These are phyloP conservation scores for Hemithea aestivaria DNA, from an alignment of 2,888 invertebrate genomes.

Conservation along the genomic window DNA sequence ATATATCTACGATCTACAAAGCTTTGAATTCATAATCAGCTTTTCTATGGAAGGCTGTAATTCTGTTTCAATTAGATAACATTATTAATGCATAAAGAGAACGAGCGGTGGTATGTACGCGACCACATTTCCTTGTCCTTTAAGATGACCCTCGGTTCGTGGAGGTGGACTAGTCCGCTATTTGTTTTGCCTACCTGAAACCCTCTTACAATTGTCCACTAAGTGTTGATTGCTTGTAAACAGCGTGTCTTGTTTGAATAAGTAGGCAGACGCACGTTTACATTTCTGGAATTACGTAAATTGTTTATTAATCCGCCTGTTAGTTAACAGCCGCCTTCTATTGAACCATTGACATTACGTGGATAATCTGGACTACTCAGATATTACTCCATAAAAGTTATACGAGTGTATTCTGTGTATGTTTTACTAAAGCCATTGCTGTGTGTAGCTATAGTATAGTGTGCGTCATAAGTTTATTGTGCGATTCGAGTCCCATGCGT, in stretches of 20 bases:
- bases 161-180: conserved; percentile 60
- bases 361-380: conserved; percentile 17
- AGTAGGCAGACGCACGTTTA: conserved; percentile 17
- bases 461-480: conserved; percentile 74
- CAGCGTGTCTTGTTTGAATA: conserved; percentile 58
- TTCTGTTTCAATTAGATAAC: conserved; percentile 69
- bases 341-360: conserved; percentile 13
- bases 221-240: conserved; percentile 77
- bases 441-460: conserved; percentile 28
- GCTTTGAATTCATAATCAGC: conserved; percentile 54
- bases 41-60: conserved; percentile 54
- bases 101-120: conserved; percentile 58
- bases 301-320: conserved; percentile 13
- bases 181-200: conserved; percentile 73
- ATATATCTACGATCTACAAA: conserved; percentile 16
- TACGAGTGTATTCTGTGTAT: too few relatives aligned
- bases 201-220: conserved; percentile 70
- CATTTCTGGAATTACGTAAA: conserved; percentile 14
- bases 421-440: conserved; percentile 24
- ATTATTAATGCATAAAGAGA: conserved; percentile 75
- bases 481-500: conserved; percentile 67
- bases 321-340: conserved; percentile 2
- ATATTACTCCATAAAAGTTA: too few relatives aligned
- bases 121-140: conserved; percentile 66
- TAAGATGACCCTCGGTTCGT: conserved; percentile 64